phyloP scores from a whole-genome alignment of 2,797 vertebrate genomes.

The Scyliorhinus canicula region DNA sequence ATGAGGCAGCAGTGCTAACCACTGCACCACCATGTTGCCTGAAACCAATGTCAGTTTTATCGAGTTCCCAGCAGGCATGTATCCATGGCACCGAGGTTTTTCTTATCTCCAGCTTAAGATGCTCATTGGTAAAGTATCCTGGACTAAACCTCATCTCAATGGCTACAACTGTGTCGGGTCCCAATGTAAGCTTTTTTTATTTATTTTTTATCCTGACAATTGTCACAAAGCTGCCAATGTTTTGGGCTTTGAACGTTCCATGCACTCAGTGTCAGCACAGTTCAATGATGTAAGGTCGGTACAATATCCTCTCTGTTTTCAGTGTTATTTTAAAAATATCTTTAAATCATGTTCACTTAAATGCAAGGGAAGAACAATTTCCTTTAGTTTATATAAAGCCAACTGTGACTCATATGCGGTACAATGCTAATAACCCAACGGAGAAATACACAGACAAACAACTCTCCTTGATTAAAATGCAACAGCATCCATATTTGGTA shows the following conservation, averaged over 20 bases:
- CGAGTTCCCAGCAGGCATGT: neutral
- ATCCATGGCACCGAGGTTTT: neutral
- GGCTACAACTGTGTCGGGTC: neutral
- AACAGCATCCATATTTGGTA: constrained; percentile 33
- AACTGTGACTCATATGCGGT: constrained; percentile 29
- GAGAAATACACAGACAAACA: constrained; percentile 28
- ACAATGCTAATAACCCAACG: constrained; percentile 10
- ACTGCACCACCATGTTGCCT: too few species aligned
- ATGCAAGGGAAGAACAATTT: constrained; percentile 33
- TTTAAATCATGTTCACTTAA: constrained; percentile 25
- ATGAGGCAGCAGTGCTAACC: too few species aligned
- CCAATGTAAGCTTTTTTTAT: neutral
- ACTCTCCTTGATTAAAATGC: neutral
- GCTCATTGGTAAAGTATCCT: neutral
- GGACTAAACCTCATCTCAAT: neutral
- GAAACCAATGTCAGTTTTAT: neutral
- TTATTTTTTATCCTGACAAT: neutral
- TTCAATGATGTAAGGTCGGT: constrained; percentile 7
- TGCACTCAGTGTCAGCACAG: neutral
- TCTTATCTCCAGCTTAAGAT: neutral
- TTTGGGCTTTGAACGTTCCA: constrained; percentile 7
- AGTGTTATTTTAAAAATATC: constrained; percentile 23
- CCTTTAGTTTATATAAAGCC: constrained; percentile 25
- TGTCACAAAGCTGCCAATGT: constrained; percentile 30
- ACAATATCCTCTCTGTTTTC: constrained; percentile 27